These are phyloP conservation scores for Aplysina aerophoba DNA, from an alignment of 37 sponge, comb jelly and placozoan species.

Conservation along the genomic window DNA sequence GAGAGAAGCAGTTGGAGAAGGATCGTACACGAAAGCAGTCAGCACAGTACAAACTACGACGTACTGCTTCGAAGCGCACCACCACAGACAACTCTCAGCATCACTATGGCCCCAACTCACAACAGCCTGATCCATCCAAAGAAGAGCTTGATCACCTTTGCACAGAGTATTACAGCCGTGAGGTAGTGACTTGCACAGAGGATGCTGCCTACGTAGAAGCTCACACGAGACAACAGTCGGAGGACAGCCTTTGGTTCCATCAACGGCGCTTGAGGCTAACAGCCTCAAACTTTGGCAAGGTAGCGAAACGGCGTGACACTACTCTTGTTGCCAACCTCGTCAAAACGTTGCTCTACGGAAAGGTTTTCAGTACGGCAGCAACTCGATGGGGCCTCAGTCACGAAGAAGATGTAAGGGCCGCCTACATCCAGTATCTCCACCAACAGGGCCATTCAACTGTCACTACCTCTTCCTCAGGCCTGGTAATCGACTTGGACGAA, in stretches of 20 bases:
- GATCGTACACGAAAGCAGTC: background rate
- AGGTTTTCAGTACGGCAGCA: background rate
- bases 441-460: constrained; percentile 5
- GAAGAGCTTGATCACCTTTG: constrained; percentile 29
- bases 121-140: constrained; percentile 29
- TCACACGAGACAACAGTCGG: constrained; percentile 5
- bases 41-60: background rate
- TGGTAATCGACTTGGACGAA: constrained; percentile 6
- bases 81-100: background rate
- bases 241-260: constrained; percentile 9
- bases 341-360: constrained; percentile 4
- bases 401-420: background rate
- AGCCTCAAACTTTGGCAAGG: constrained; percentile 25
- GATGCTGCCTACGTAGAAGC: background rate
- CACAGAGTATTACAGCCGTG: constrained; percentile 6
- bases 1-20: constrained; percentile 5
- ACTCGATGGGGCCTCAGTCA: background rate
- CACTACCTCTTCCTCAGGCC: background rate
- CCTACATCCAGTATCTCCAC: constrained; percentile 6
- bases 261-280: constrained; percentile 10
- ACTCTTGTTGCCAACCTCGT: constrained; percentile 43
- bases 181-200: background rate
- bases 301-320: constrained; percentile 37
- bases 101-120: constrained; percentile 30
- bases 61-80: constrained; percentile 12